These are phyloP conservation scores for Psittacula cyanocephala DNA, from an alignment of 2,113 vertebrate genomes.

Conservation along the genomic window DNA sequence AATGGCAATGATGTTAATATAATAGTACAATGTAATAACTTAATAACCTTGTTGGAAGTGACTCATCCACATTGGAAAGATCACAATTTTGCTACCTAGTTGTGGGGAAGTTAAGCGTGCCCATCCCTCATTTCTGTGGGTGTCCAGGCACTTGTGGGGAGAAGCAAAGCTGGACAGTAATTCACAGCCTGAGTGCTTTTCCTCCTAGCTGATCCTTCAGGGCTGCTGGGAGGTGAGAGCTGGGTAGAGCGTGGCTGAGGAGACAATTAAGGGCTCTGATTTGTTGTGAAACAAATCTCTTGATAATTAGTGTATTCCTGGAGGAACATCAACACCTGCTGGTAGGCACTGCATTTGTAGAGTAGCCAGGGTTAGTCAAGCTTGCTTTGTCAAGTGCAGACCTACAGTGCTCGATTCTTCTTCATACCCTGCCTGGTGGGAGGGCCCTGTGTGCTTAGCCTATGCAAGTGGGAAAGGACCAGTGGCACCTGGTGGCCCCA, in stretches of 20 bases:
- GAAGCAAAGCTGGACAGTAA: background rate
- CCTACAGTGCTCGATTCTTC: background rate
- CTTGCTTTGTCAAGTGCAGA: background rate
- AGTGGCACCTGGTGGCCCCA: background rate
- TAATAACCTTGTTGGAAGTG: slow-evolving; percentile 64
- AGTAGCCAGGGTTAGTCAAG: background rate
- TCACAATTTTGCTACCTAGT: background rate
- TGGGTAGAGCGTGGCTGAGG: background rate
- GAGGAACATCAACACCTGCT: background rate
- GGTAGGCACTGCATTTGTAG: background rate
- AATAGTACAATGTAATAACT: slow-evolving; percentile 67
- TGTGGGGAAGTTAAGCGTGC: background rate
- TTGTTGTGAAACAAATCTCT: background rate
- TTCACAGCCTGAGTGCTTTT: background rate
- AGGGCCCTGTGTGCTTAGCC: background rate
- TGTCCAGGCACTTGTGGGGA: background rate
- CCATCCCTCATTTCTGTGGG: background rate
- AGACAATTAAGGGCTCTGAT: background rate
- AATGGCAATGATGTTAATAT: slow-evolving; percentile 60
- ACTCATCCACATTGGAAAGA: slow-evolving; percentile 32
- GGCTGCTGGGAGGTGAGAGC: background rate
- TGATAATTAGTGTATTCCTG: background rate
- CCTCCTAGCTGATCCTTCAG: background rate
- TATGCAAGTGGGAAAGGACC: background rate
- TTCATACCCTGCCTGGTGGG: background rate